Evolutionary conservation across 2,113 vertebrate species (phyloP).

Genomic region (Prochilodus magdalenae): DNA sequence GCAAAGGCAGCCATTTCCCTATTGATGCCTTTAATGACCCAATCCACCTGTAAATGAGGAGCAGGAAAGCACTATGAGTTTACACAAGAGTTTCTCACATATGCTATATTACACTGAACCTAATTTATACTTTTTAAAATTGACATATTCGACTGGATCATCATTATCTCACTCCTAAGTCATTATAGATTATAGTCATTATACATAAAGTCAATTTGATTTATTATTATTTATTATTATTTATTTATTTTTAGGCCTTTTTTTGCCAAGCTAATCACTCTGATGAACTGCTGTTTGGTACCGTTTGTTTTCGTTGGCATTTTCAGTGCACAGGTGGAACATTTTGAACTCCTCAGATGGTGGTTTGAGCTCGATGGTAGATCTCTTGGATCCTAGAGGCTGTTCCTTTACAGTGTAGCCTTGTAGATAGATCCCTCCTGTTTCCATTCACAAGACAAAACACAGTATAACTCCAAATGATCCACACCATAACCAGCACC

Average conservation of each 20-base stretch:
- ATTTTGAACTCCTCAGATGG: slow-evolving; percentile 91
- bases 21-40: slow-evolving; percentile 84
- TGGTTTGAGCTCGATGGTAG: slow-evolving; percentile 87
- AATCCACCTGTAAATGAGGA: slow-evolving; percentile 83
- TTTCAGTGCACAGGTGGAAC: slow-evolving; percentile 89
- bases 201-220: too few relatives aligned
- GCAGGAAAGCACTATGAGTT: background rate
- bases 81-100: background rate
- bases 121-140: background rate
- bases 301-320: slow-evolving; percentile 86
- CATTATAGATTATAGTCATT: too few relatives aligned
- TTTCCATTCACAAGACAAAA: background rate
- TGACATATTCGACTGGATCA: background rate
- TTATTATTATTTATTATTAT: too few relatives aligned
- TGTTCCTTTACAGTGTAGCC: slow-evolving; percentile 87
- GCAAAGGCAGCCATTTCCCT: slow-evolving; percentile 88
- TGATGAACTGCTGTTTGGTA: slow-evolving; percentile 61
- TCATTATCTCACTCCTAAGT: background rate
- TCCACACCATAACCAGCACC: too few relatives aligned
- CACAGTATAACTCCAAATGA: background rate
- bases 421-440: slow-evolving; percentile 91
- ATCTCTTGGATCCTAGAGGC: slow-evolving; percentile 79
- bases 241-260: background rate
- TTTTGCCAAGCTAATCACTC: background rate
- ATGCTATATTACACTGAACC: too few relatives aligned